Evolutionary conservation across 1,140 invertebrate genomes (phyloP).

Genomic region (Drosophila nigrodunni): DNA sequence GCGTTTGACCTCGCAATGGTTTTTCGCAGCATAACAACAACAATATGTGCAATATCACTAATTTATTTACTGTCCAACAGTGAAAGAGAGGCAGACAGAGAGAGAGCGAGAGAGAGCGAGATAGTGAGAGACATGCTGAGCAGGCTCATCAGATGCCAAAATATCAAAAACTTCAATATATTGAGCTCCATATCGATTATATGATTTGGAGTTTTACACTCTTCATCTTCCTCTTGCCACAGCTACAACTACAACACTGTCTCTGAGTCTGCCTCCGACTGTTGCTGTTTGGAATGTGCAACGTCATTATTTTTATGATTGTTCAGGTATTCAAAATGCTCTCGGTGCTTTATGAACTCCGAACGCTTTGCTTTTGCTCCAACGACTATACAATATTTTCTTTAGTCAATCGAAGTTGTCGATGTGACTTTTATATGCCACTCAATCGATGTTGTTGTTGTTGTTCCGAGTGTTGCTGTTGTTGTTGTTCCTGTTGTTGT

Average conservation of each 20-base stretch:
- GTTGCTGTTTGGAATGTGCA: constrained; percentile 71
- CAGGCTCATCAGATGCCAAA: constrained; percentile 37
- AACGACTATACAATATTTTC: constrained; percentile 74
- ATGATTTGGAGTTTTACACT: not conserved
- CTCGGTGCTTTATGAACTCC: constrained; percentile 56
- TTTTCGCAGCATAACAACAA: constrained; percentile 33
- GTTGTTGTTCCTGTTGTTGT: constrained; percentile 67
- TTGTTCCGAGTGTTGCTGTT: constrained; percentile 25
- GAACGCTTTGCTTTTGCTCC: constrained; percentile 23
- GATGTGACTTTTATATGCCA: constrained; percentile 82
- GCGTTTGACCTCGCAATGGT: constrained; percentile 63
- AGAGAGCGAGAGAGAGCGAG: constrained; percentile 7
- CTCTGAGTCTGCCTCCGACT: constrained; percentile 2
- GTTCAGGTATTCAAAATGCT: constrained; percentile 80
- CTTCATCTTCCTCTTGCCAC: too few species aligned
- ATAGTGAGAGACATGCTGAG: constrained; percentile 58
- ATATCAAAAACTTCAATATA: constrained; percentile 6
- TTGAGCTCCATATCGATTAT: constrained; percentile 9
- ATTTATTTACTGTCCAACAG: constrained; percentile 61
- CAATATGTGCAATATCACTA: constrained; percentile 77
- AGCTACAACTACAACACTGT: not conserved
- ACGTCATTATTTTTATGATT: constrained; percentile 82
- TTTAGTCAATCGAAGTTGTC: constrained; percentile 83
- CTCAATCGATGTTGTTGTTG: constrained; percentile 68
- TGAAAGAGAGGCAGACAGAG: not conserved